Conservation (phyloP, 2,888 invertebrate genomes). For the Timema podura region DNA sequence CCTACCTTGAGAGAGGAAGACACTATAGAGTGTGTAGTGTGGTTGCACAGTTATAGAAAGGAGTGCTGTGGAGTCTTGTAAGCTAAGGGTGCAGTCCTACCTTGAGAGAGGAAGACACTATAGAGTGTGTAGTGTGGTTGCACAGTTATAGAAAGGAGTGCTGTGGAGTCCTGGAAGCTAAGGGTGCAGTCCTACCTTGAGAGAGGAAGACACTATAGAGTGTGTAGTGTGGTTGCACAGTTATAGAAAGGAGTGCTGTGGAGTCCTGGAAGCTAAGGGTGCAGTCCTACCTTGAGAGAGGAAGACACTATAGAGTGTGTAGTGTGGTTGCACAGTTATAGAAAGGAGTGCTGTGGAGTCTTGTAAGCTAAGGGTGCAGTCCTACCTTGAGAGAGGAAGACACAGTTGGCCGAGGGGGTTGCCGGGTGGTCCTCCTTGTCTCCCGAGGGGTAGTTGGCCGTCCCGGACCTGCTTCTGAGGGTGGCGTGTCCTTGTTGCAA, state of each 20-base stretch:
- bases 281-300: background rate
- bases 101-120: background rate
- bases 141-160: too few species aligned
- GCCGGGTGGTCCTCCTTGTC: constrained; percentile 21
- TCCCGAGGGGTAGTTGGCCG: constrained; percentile 22
- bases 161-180: background rate
- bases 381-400: constrained; percentile 32
- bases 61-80: background rate
- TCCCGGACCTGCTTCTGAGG: constrained; percentile 18
- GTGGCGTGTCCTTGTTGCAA: constrained; percentile 24
- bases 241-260: background rate
- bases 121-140: background rate
- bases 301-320: background rate
- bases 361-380: background rate
- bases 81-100: background rate
- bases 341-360: background rate
- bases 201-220: background rate
- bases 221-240: background rate
- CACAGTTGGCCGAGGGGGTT: constrained; percentile 22
- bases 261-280: background rate
- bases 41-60: background rate
- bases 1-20: background rate
- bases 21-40: background rate
- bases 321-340: background rate
- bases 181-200: background rate